Evolutionary conservation across 2,113 vertebrate genomes (phyloP).

Genomic region (Callionymus lyra): DNA sequence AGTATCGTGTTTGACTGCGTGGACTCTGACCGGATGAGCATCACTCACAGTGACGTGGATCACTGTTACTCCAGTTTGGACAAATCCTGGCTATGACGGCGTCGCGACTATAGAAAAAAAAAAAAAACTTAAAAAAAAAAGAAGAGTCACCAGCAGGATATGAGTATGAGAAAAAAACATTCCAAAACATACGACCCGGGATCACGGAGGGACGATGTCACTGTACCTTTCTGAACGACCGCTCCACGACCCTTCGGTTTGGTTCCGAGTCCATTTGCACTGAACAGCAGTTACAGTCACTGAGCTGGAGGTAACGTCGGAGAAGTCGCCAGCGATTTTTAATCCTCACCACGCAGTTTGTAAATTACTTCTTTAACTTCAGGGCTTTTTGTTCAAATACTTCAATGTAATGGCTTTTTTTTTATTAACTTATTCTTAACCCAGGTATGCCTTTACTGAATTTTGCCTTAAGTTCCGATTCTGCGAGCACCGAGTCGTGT

Average conservation of each 20-base stretch:
- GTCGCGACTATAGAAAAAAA: not conserved
- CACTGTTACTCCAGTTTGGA: conserved; percentile 83
- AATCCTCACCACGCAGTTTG: too few species aligned
- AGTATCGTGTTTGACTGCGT: conserved; percentile 67
- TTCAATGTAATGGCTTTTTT: conserved; percentile 16
- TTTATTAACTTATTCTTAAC: conserved; percentile 35
- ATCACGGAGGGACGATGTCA: conserved; percentile 17
- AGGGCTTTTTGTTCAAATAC: conserved; percentile 16
- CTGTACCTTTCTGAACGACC: conserved; percentile 30
- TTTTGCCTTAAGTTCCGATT: conserved; percentile 45
- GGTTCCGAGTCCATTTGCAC: conserved; percentile 43
- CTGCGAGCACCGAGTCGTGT: conserved; percentile 38
- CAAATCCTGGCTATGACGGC: conserved; percentile 67
- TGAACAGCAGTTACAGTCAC: conserved; percentile 49
- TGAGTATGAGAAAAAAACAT: conserved; percentile 46
- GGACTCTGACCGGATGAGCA: conserved; percentile 64
- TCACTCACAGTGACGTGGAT: conserved; percentile 63
- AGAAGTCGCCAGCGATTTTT: too few species aligned
- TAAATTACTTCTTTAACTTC: not conserved
- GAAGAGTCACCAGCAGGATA: conserved; percentile 4
- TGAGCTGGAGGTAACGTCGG: conserved; percentile 29
- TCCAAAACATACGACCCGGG: conserved; percentile 42
- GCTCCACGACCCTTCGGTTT: conserved; percentile 26
- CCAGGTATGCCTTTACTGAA: conserved; percentile 29
- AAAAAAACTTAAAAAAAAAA: too few species aligned